A percentile compares a stretch with the other conserved stretches of the same genome.
These are phyloP conservation scores for Corythornis vintsioides DNA, from an alignment of 2,113 vertebrate species.

Conservation along the genomic window DNA sequence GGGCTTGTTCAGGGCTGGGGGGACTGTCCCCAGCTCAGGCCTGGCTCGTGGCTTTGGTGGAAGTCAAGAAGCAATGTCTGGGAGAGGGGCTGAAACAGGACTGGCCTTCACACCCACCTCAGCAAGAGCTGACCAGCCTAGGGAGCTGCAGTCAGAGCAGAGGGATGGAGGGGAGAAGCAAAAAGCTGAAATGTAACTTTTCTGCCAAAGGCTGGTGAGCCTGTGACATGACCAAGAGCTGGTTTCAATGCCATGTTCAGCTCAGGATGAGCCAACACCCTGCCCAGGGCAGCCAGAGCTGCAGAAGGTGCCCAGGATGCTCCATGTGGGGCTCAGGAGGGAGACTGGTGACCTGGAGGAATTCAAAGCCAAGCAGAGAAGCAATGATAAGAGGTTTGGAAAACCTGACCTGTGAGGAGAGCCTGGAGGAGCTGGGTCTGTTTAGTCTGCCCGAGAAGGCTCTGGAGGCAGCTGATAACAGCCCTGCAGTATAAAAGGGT, in stretches of 20 bases:
- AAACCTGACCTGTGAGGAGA: not conserved
- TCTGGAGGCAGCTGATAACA: not conserved
- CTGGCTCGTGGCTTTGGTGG: not conserved
- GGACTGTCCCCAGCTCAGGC: not conserved
- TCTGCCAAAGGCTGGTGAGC: rapidly evolving
- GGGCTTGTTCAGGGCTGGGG: not conserved
- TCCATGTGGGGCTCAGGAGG: not conserved
- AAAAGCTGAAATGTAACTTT: not conserved
- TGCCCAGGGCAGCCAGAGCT: rapidly evolving
- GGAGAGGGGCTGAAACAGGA: not conserved
- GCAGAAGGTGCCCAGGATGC: not conserved
- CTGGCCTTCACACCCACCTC: rapidly evolving
- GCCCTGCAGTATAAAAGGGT: not conserved
- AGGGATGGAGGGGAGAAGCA: rapidly evolving
- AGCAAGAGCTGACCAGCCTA: rapidly evolving
- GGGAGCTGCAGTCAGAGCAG: not conserved
- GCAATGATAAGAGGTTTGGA: not conserved
- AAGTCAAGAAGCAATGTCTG: not conserved
- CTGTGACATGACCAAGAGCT: rapidly evolving
- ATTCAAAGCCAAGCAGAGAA: not conserved
- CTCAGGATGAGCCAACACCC: not conserved
- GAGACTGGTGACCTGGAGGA: rapidly evolving
- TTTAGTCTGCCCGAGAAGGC: not conserved
- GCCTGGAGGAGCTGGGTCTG: not conserved
- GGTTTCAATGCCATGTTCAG: rapidly evolving